Percentiles rank a stretch among this genome's conserved stretches.
These are phyloP conservation scores for Knipowitschia caucasica DNA, from an alignment of 2,797 vertebrate genomes.

Conservation along the genomic window DNA sequence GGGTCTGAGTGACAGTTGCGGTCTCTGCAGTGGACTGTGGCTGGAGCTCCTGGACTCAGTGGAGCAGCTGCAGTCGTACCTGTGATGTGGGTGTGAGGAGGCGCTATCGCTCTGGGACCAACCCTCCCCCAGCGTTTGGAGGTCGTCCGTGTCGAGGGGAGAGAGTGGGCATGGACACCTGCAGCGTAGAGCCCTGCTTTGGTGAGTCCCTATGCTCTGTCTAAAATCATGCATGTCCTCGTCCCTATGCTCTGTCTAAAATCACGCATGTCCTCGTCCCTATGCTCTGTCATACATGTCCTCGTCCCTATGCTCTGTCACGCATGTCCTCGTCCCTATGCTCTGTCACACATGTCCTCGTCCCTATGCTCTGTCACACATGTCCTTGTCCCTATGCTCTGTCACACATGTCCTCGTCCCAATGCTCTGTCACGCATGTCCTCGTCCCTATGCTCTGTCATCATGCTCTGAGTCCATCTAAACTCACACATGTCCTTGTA, in stretches of 20 bases:
- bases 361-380: too few relatives aligned
- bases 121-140: conserved; percentile 69
- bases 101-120: conserved; percentile 76
- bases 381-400: too few relatives aligned
- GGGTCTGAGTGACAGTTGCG: background rate
- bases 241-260: background rate
- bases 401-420: too few relatives aligned
- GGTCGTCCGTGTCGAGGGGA: conserved; percentile 78
- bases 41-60: conserved; percentile 86
- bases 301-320: too few relatives aligned
- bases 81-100: conserved; percentile 83
- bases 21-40: conserved; percentile 80
- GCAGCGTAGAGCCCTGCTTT: conserved; percentile 80
- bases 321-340: too few relatives aligned
- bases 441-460: too few relatives aligned
- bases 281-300: too few relatives aligned
- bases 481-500: too few relatives aligned
- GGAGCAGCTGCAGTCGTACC: conserved; percentile 83
- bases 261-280: background rate
- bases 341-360: too few relatives aligned
- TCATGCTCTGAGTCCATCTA: too few relatives aligned
- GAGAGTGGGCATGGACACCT: conserved; percentile 79
- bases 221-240: background rate
- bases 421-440: too few relatives aligned
- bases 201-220: conserved; percentile 56